Conservation (phyloP, 1,140 invertebrate genomes). For the Tenebrio molitor region DNA sequence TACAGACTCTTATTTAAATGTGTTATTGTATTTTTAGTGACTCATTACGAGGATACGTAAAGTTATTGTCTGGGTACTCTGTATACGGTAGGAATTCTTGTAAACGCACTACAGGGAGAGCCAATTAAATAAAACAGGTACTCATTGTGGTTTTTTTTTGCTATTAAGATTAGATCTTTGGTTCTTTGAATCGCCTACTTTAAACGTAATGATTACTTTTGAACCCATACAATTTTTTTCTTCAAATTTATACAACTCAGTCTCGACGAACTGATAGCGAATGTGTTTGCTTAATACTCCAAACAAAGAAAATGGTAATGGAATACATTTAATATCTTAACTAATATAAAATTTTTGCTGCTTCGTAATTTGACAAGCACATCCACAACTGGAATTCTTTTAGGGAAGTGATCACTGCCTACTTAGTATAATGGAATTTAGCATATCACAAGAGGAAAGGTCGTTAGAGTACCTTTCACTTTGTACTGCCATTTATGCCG, state of each 20-base stretch:
- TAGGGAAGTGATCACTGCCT: neutral
- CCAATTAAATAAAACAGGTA: conserved; percentile 17
- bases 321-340: too few relatives aligned
- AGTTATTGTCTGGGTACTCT: conserved; percentile 21
- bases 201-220: conserved; percentile 1
- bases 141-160: conserved; percentile 10
- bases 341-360: too few relatives aligned
- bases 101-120: conserved; percentile 19
- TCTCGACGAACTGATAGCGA: too few relatives aligned
- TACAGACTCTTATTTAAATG: neutral
- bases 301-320: too few relatives aligned
- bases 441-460: neutral
- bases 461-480: conserved; percentile 10
- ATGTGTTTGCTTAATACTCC: conserved; percentile 1
- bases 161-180: conserved; percentile 18
- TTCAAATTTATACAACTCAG: neutral
- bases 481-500: neutral
- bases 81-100: neutral
- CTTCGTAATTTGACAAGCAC: too few relatives aligned
- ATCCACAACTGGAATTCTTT: too few relatives aligned
- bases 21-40: conserved; percentile 20
- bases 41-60: conserved; percentile 17
- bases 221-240: neutral
- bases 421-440: conserved; percentile 5
- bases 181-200: conserved; percentile 14